phyloP scores from a whole-genome alignment of 2,888 invertebrate genomes.

The Lomographa bimaculata region DNA sequence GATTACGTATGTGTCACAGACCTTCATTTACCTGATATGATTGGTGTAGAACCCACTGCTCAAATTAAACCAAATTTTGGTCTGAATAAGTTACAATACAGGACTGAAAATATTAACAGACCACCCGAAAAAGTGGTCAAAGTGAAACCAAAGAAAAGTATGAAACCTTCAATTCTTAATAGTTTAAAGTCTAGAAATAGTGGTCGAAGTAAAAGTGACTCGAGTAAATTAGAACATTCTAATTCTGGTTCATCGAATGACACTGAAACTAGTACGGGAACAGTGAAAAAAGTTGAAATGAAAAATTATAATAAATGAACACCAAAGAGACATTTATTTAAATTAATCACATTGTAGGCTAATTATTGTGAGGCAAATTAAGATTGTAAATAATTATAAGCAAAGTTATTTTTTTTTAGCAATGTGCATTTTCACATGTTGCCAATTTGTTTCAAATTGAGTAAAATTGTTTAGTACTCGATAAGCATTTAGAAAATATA shows the following conservation, averaged over 20 bases:
- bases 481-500: no score
- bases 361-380: no score
- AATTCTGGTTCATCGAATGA: conserved; percentile 84
- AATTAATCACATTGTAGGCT: no score
- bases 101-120: conserved; percentile 72
- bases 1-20: conserved; percentile 70
- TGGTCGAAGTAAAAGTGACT: conserved; percentile 49
- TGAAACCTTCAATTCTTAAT: conserved; percentile 57
- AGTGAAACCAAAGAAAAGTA: conserved; percentile 60
- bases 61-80: conserved; percentile 75
- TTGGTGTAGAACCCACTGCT: conserved; percentile 64
- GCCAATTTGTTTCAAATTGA: no score
- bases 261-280: conserved; percentile 77
- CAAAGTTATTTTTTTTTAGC: no score
- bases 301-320: conserved; percentile 39
- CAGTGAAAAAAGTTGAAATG: conserved; percentile 66
- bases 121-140: conserved; percentile 73
- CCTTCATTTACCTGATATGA: conserved; percentile 63
- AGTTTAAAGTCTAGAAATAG: conserved; percentile 49
- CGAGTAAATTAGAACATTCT: conserved; percentile 72
- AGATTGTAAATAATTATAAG: no score
- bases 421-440: no score
- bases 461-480: no score
- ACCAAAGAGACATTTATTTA: no score
- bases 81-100: conserved; percentile 66